Evolutionary conservation across 2,888 invertebrate species (phyloP), one percentile per base, ranked within the genome.

Genomic region (Rosalia funebris): DNA sequence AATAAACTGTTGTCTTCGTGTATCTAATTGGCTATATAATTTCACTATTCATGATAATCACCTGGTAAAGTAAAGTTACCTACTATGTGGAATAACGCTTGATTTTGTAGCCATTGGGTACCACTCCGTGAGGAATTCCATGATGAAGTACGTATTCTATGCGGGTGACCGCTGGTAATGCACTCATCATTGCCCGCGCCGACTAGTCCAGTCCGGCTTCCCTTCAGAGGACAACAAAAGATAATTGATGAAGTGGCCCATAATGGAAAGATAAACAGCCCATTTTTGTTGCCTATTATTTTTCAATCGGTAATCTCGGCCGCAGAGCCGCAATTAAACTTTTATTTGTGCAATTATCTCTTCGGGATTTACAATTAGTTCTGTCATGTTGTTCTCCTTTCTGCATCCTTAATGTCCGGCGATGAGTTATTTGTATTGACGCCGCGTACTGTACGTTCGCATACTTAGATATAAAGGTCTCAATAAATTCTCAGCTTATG

Each of bases 161-260:
- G 7, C 25, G 25, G 16, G 19, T 34, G 5, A 48, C 19, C 36
- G 20, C 48, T 36, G 46, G 46, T 11, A 16, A 16, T 31, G 10
- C 1, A 1, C 19, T 20, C 48, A 25, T 19, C 17, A 20, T 36
- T 36, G 12, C 1, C 47, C 11, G n/a, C 48, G 31, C 31, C 32
- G 7, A 25, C 25, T 7, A 25, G 25, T 19, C 36, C 10, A 48
- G 19, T 19, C 36, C 10, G 36, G 19, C 16, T 48, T 48, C 34
- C 20, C 19, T 37, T 17, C 10, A 14, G 25, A 32, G 41, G 17
- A 41, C 5, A 31, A 46, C 12, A 15, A 48, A 19, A 48, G 20
- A 68, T 69, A 65, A 63, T 65, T 67, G 67, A 67, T 67, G 67
- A 61, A 67, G 59, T 61, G 62, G 61, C 59, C 57, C 52, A 61